Evolutionary conservation across 2,888 invertebrate genomes (phyloP), one percentile per base, ranked within the genome.

Genomic region (Atethmia centrago): DNA sequence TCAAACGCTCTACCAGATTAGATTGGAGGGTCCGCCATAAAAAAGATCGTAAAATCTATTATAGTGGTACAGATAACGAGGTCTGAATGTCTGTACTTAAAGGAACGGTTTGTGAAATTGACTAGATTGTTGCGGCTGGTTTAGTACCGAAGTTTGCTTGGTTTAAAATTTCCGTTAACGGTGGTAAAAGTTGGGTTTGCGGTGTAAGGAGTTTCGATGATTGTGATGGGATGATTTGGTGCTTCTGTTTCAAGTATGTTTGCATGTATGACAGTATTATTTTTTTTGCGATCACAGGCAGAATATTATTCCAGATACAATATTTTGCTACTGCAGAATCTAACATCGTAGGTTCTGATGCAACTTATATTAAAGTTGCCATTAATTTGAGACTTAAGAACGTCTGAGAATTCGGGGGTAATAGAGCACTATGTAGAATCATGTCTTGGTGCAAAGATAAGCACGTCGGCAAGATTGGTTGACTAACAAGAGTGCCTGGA

Each of bases 41-140:
- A 93, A 84, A 80, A 47, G 67, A 55, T 84, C 80, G 87, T 93
- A 91, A 92, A 93, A 87, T 83, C 79, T 80, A 84, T 87, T 85
- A 83, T 84, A 80, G 80, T 75, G 83, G 76, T 85, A 84, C 77
- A 88, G 90, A 91, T 92, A 92, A 89, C 88, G 84, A 79, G 75
- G 51, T 79, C 80, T 88, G 90, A 92, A 91, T 83, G 90, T 87
- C 87, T 65, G 82, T 85, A 87, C 86, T 91, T 87, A 84, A 88
- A 87, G 73, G 87, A 88, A 90, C 87, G 85, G 87, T 85, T 89
- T 87, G 87, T 92, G 89, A 91, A 92, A 90, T 85, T 83, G 73
- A 73, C 80, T 76, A 72, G 66, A 80, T 73, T 76, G 84, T 71
- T 69, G 66, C 61, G 51, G 40, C 40, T 36, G 80, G 62, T 69